These are phyloP conservation scores for Arothron firmamentum DNA, from an alignment of 2,113 vertebrate species.

Conservation along the genomic window DNA sequence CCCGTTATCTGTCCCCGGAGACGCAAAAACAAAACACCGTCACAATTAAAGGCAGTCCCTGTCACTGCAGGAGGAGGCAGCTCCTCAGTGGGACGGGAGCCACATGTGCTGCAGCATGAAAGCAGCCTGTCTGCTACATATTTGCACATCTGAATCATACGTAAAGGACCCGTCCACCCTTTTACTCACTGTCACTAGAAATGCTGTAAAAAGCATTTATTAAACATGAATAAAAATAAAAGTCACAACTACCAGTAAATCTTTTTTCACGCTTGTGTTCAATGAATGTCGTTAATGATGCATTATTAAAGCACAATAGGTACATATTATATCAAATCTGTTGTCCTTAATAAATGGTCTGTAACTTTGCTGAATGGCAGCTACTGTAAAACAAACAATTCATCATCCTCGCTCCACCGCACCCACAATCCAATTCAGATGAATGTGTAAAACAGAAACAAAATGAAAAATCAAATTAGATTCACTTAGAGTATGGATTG, in stretches of 20 bases:
- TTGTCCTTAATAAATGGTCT: background rate
- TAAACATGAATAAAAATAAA: too few species aligned
- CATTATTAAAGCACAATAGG: too few species aligned
- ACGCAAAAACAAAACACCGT: conserved; percentile 62
- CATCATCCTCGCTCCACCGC: conserved; percentile 61
- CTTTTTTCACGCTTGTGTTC: too few species aligned
- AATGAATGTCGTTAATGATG: too few species aligned
- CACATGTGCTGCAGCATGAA: conserved; percentile 2
- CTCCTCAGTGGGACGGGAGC: conserved; percentile 13
- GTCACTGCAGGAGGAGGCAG: conserved; percentile 37
- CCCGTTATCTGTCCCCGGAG: conserved; percentile 67
- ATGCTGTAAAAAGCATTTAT: background rate
- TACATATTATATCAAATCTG: too few species aligned
- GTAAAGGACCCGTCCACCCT: background rate
- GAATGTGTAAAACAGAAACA: conserved; percentile 65
- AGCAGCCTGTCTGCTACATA: background rate
- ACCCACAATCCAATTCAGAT: conserved; percentile 65
- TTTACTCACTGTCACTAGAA: background rate
- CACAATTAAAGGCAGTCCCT: conserved; percentile 59
- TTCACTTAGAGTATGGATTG: conserved; percentile 62
- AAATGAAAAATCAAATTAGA: conserved; percentile 61
- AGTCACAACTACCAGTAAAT: too few species aligned
- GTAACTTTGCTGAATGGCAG: conserved; percentile 59
- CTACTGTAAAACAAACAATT: conserved; percentile 55
- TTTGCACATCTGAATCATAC: background rate